Percentiles rank a stretch among this genome's conserved stretches.
Evolutionary conservation across 2,888 invertebrate species (phyloP).

Genomic region (Cryptophagus acutangulus): DNA sequence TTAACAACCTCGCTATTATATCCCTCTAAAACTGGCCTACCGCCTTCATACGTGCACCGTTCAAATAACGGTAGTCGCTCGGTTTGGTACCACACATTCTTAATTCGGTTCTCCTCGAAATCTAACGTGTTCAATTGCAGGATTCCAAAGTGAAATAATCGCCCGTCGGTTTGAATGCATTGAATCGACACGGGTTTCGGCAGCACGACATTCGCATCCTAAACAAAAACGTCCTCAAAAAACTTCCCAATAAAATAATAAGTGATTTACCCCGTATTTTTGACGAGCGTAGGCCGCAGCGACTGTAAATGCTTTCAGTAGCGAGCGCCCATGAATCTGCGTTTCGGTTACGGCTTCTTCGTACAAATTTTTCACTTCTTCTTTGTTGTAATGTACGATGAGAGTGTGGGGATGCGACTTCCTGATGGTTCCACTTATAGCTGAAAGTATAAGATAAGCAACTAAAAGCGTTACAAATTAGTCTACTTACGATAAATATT

Average conservation of each 20-base stretch:
- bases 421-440: conserved; percentile 49
- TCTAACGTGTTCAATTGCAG: conserved; percentile 80
- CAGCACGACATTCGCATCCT: conserved; percentile 60
- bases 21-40: conserved; percentile 62
- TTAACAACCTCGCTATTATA: conserved; percentile 77
- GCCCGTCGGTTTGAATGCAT: conserved; percentile 75
- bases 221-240: conserved; percentile 11
- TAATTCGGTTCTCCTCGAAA: conserved; percentile 55
- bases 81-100: conserved; percentile 77
- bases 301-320: conserved; percentile 70
- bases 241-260: background rate
- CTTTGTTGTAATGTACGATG: conserved; percentile 63
- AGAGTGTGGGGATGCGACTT: conserved; percentile 70
- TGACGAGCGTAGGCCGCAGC: conserved; percentile 74
- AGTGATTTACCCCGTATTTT: conserved; percentile 68
- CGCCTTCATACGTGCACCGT: conserved; percentile 59
- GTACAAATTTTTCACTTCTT: conserved; percentile 62
- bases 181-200: conserved; percentile 78
- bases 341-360: conserved; percentile 61
- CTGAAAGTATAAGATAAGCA: conserved; percentile 43
- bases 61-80: conserved; percentile 62
- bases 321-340: conserved; percentile 65
- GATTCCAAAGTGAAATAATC: conserved; percentile 73
- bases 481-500: conserved; percentile 67
- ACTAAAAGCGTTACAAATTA: conserved; percentile 1